A percentile compares a stretch with the other conserved stretches of the same genome.
These are phyloP conservation scores for Chaenogobius annularis DNA, from an alignment of 2,113 vertebrate genomes.

Conservation along the genomic window DNA sequence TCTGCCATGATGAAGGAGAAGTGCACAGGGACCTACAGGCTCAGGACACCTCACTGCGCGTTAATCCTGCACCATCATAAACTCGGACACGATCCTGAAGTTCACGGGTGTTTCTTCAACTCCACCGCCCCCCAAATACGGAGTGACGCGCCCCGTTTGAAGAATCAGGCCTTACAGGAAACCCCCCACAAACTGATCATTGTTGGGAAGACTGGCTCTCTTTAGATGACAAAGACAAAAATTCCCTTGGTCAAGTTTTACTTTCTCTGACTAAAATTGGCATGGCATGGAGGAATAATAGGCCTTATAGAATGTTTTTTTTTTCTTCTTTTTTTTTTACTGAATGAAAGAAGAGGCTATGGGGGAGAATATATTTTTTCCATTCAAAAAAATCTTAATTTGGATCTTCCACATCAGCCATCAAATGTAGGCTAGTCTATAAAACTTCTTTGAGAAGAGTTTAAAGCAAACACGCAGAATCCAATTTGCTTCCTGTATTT, in stretches of 20 bases:
- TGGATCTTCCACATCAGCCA: neutral
- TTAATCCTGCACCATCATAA: conserved; percentile 11
- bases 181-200: neutral
- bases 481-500: neutral
- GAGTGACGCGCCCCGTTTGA: neutral
- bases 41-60: neutral
- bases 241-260: too few species aligned
- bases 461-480: neutral
- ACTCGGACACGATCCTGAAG: neutral
- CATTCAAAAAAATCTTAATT: too few species aligned
- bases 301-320: too few species aligned
- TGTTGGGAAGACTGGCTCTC: neutral
- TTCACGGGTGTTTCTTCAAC: neutral
- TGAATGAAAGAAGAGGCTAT: too few species aligned
- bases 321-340: too few species aligned
- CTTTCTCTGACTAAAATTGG: too few species aligned
- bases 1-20: conserved; percentile 40
- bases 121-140: neutral
- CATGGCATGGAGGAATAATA: too few species aligned
- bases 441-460: too few species aligned
- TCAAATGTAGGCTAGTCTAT: neutral
- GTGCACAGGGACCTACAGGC: conserved; percentile 4
- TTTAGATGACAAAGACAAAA: too few species aligned
- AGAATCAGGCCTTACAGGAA: neutral
- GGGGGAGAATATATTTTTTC: too few species aligned